Percentiles rank a stretch among this genome's conserved stretches.
Evolutionary conservation across 92 coral and sea anemone genomes (phyloP).

Genomic region (Phenganax stokvisi): DNA sequence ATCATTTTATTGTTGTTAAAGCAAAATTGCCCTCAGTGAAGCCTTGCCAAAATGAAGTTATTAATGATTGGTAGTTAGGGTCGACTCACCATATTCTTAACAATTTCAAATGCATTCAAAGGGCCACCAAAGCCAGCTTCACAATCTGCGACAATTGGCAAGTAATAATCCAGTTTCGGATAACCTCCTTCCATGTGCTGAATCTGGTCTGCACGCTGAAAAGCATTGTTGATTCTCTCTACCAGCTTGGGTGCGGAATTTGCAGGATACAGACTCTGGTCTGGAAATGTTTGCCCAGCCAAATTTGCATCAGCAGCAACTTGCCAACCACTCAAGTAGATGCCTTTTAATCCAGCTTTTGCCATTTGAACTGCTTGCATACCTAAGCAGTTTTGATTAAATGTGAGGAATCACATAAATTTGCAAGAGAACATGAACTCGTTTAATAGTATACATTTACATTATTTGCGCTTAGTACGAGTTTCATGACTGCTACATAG

Average conservation of each 20-base stretch:
- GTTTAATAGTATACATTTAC: too few species aligned
- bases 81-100: conserved; percentile 74
- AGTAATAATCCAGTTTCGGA: conserved; percentile 60
- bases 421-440: too few species aligned
- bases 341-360: conserved; percentile 83
- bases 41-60: not conserved
- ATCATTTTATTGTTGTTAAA: too few species aligned
- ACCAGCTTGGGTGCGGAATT: conserved; percentile 90
- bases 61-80: not conserved
- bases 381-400: conserved; percentile 38
- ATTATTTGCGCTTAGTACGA: too few species aligned
- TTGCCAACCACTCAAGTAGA: conserved; percentile 99
- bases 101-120: conserved; percentile 83
- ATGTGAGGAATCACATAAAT: too few species aligned
- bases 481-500: too few species aligned
- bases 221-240: conserved; percentile 92
- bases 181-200: conserved; percentile 85
- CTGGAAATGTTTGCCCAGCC: conserved; percentile 91
- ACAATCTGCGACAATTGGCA: conserved; percentile 93
- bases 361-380: conserved; percentile 99
- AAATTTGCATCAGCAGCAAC: conserved; percentile 93
- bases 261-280: conserved; percentile 93
- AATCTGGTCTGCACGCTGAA: conserved; percentile 89
- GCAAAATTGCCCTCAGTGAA: too few species aligned
- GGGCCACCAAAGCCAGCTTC: conserved; percentile 99